A percentile compares a stretch with the other conserved stretches of the same genome.
Evolutionary conservation across 2,888 invertebrate species (phyloP).

Genomic region (Stenichneumon culpator): DNA sequence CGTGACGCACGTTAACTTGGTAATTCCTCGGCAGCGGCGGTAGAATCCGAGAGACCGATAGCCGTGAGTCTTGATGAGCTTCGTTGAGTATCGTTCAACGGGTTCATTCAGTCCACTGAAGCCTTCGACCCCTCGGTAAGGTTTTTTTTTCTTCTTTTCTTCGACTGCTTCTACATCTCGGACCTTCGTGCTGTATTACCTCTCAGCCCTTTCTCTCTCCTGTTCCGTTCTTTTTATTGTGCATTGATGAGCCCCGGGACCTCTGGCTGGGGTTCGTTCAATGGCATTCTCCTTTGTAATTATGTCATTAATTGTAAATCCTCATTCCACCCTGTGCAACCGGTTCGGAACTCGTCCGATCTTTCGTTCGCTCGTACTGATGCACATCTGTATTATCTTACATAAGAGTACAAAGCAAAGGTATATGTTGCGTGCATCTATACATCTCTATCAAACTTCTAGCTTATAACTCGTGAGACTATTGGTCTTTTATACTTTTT

Average conservation of each 20-base stretch:
- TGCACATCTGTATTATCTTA: conserved; percentile 59
- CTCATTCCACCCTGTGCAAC: conserved; percentile 54
- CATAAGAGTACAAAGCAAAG: conserved; percentile 32
- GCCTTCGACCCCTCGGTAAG: conserved; percentile 31
- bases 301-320: conserved; percentile 68
- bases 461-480: conserved; percentile 55
- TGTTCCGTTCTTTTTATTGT: conserved; percentile 41
- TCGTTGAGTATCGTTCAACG: conserved; percentile 64
- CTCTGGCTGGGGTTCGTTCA: conserved; percentile 58
- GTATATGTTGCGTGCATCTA: conserved; percentile 11
- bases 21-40: conserved; percentile 53
- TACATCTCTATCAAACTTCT: conserved; percentile 41
- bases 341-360: conserved; percentile 38
- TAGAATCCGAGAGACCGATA: conserved; percentile 42
- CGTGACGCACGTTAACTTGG: conserved; percentile 64
- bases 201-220: conserved; percentile 24
- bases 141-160: conserved; percentile 33
- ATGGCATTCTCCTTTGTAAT: conserved; percentile 66
- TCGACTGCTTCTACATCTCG: conserved; percentile 58
- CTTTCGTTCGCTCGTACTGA: conserved; percentile 12
- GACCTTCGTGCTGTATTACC: conserved; percentile 44
- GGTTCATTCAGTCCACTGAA: conserved; percentile 55
- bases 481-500: conserved; percentile 41
- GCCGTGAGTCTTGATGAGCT: conserved; percentile 64
- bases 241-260: conserved; percentile 65